These are phyloP conservation scores for Trachymyrmex septentrionalis DNA, from an alignment of 1,140 invertebrate genomes.

Conservation along the genomic window DNA sequence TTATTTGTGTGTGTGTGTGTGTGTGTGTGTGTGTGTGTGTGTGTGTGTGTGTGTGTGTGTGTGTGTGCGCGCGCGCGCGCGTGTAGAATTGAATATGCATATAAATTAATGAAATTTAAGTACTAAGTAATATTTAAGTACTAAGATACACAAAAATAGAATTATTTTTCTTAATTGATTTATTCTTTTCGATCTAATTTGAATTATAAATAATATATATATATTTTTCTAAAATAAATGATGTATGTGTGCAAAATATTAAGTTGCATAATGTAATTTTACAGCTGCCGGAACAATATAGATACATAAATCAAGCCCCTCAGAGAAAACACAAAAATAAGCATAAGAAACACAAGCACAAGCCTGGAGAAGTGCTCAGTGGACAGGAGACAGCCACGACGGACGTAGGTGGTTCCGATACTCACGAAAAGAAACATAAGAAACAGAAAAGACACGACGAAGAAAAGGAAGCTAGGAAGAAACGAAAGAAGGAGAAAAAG, in stretches of 20 bases:
- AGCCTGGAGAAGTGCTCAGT: constrained; percentile 91
- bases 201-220: too few relatives aligned
- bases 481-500: constrained; percentile 98
- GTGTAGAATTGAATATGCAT: too few relatives aligned
- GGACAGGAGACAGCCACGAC: constrained; percentile 90
- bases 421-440: constrained; percentile 98
- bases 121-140: too few relatives aligned
- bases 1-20: too few relatives aligned
- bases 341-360: constrained; percentile 98
- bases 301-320: constrained; percentile 96
- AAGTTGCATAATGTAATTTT: constrained; percentile 72
- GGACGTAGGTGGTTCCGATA: constrained; percentile 90
- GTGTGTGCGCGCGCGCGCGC: too few relatives aligned
- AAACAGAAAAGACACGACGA: constrained; percentile 98
- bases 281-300: constrained; percentile 97
- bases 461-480: constrained; percentile 96
- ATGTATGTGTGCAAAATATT: constrained; percentile 32
- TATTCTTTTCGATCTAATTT: too few relatives aligned
- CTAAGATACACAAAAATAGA: too few relatives aligned
- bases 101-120: too few relatives aligned
- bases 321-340: constrained; percentile 97
- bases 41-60: too few relatives aligned
- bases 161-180: too few relatives aligned
- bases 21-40: too few relatives aligned
- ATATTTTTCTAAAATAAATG: background rate